These are phyloP conservation scores for Leptoclinus maculatus DNA, from an alignment of 2,797 vertebrate genomes.

Conservation along the genomic window DNA sequence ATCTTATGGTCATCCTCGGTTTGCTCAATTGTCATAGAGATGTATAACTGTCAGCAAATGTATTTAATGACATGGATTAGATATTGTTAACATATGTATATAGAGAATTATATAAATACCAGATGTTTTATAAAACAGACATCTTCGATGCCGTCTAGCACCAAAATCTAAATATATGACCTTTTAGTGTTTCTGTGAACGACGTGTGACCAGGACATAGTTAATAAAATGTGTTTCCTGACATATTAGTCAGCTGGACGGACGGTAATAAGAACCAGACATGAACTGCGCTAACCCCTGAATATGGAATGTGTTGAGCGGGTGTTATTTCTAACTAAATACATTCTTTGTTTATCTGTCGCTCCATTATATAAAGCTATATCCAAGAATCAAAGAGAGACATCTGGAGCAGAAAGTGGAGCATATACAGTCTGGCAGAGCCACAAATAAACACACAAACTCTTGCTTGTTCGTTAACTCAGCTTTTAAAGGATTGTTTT, in stretches of 20 bases:
- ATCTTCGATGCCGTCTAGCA: not conserved
- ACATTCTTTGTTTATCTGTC: slow-evolving; percentile 58
- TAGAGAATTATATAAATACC: slow-evolving; percentile 9
- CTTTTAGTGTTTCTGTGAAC: slow-evolving; percentile 24
- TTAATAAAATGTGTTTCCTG: slow-evolving; percentile 67
- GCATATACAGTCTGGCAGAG: slow-evolving; percentile 11
- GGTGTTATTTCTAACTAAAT: slow-evolving; percentile 65
- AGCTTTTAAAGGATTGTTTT: not conserved
- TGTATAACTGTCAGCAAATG: slow-evolving; percentile 7
- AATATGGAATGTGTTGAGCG: slow-evolving; percentile 68
- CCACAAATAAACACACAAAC: slow-evolving; percentile 22
- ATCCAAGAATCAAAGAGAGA: slow-evolving; percentile 21
- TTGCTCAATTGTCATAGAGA: slow-evolving; percentile 1
- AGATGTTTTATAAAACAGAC: slow-evolving; percentile 27
- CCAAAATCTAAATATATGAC: slow-evolving; percentile 9
- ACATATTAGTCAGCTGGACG: slow-evolving; percentile 74
- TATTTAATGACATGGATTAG: not conserved
- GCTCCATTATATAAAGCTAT: slow-evolving; percentile 10
- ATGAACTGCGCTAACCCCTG: slow-evolving; percentile 67
- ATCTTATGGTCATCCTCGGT: not conserved
- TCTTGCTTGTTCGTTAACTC: not conserved
- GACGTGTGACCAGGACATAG: slow-evolving; percentile 63
- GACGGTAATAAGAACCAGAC: slow-evolving; percentile 80
- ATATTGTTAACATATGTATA: slow-evolving; percentile 24
- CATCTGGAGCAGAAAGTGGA: slow-evolving; percentile 23